Base-by-base conservation (phyloP, 64 coral and sea anemone species). In the Stichodactyla mertensii region DNA sequence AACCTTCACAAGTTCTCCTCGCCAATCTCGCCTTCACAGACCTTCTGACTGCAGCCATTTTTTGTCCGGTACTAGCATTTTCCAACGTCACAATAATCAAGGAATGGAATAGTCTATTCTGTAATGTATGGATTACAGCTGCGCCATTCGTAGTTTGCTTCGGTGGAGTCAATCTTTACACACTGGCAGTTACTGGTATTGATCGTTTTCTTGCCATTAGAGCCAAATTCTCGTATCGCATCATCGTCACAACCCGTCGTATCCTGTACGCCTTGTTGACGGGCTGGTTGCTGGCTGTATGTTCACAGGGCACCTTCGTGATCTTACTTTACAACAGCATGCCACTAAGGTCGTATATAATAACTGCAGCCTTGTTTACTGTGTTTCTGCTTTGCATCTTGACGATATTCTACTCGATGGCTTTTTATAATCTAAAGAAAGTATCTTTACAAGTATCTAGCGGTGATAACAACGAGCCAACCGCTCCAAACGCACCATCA, bases 161-260 rank as follows among this genome's bases (percentile, higher is more conserved):
- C 7, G 69, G 24, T 31, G 69, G 69, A 5, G 11, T 74, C 10
- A 12, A n/a, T 74, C 10, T 31, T 5, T 71, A 71, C 4, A 74
- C 69, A n/a, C 51, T 81, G 8, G 53, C 53, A 12, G 20, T 20
- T 15, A 81, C 23, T 15, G 54, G 36, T 19, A 20, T 81, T 14
- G 78, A 81, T 55, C 78, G 78, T 51, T 81, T 81, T 5, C 20
- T 81, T 52, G 78, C 78, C 15, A 81, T 81, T 55, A 20, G 54
- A 54, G 6, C 54, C 26, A 55, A 12, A n/a, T 18, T 54, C 12
- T n/a, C 51, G 20, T 81, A 81, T 81, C 4, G 14, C 8, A 20
- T 15, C 51, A 28, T 6, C 0, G 51, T 81, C 8, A 81, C 51
- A 5, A 45, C 24, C 7, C 52, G 51, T 0, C 78, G 78, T 53